Conservation (phyloP, 2,888 invertebrate species). For the Dicycla oo region DNA sequence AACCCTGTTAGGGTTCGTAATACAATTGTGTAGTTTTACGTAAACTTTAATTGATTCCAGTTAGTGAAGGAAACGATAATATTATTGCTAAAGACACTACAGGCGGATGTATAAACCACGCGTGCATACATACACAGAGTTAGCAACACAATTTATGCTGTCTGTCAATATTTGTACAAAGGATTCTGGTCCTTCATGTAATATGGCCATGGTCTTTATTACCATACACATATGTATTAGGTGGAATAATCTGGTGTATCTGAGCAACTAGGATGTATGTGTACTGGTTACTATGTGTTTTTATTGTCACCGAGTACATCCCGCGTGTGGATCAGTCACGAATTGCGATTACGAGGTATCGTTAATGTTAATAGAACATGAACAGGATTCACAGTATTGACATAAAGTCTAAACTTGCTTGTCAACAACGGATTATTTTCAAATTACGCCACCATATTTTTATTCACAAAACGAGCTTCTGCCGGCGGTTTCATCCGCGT, state of each 20-base stretch:
- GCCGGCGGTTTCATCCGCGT: neutral
- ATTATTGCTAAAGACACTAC: conserved; percentile 61
- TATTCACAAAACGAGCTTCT: neutral
- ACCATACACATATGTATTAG: conserved; percentile 40
- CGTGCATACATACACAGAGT: conserved; percentile 50
- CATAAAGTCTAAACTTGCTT: neutral
- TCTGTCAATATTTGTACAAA: conserved; percentile 42
- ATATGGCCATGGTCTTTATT: conserved; percentile 42
- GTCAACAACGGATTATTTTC: neutral
- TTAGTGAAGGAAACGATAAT: conserved; percentile 55
- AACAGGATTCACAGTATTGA: conserved; percentile 51
- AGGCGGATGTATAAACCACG: conserved; percentile 69
- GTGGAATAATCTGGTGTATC: conserved; percentile 38
- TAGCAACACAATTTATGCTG: conserved; percentile 40
- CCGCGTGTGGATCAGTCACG: conserved; percentile 78
- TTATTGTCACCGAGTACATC: conserved; percentile 72
- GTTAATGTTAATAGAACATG: conserved; percentile 51
- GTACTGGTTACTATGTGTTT: conserved; percentile 70
- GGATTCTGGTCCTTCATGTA: conserved; percentile 46
- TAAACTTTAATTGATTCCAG: conserved; percentile 29
- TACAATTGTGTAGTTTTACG: conserved; percentile 15
- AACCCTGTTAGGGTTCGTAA: neutral
- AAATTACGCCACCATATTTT: neutral
- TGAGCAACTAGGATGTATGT: conserved; percentile 81
- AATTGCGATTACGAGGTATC: conserved; percentile 60